Conservation (phyloP, 2,797 vertebrate species). For the Protonibea diacanthus region DNA sequence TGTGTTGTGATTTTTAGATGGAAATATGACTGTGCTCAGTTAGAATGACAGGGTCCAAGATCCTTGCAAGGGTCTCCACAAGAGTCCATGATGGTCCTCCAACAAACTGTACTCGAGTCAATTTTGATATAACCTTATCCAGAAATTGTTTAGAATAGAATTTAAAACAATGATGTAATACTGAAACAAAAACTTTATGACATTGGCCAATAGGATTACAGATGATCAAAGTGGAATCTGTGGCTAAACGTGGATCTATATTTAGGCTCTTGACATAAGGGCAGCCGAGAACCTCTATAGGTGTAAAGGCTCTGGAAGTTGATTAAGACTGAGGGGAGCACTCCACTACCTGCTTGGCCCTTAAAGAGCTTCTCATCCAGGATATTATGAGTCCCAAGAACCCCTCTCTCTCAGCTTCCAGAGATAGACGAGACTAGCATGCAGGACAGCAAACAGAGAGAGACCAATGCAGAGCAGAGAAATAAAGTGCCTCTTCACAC, state of each 20-base stretch:
- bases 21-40: neutral
- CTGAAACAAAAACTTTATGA: neutral
- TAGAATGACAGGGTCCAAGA: neutral
- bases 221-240: conserved; percentile 8
- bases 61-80: neutral
- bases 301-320: conserved; percentile 70
- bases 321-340: conserved; percentile 73
- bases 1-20: neutral
- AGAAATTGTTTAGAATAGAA: neutral
- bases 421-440: conserved; percentile 49
- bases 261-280: conserved; percentile 46
- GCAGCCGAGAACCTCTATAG: conserved; percentile 41
- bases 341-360: conserved; percentile 65
- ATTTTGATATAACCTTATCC: neutral
- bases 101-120: neutral
- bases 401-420: conserved; percentile 54
- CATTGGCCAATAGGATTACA: neutral
- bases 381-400: conserved; percentile 67
- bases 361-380: conserved; percentile 70
- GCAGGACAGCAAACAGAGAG: conserved; percentile 36
- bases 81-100: neutral
- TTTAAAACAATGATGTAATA: neutral
- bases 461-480: conserved; percentile 72
- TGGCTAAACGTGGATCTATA: conserved; percentile 44
- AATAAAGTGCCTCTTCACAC: conserved; percentile 79